A percentile compares a stretch with the other conserved stretches of the same genome.
phyloP scores from a whole-genome alignment of 2,113 vertebrate species.

The Chionomys nivalis region DNA sequence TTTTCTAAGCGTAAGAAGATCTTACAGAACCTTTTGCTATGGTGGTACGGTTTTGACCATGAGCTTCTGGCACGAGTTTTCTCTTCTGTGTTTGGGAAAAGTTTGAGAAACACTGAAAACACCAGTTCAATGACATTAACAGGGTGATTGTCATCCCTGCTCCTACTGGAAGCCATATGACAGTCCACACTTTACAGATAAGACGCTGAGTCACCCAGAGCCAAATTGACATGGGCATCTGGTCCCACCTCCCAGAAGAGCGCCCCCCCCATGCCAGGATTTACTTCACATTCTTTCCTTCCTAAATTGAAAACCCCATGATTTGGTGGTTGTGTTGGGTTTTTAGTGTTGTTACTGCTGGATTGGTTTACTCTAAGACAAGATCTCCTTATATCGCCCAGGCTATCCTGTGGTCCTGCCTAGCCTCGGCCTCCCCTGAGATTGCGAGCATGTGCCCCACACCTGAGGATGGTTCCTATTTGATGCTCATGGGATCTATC shows the following conservation, averaged over 20 bases:
- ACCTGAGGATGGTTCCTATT: not conserved
- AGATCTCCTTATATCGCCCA: not conserved
- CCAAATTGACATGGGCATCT: not conserved
- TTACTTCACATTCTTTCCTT: slow-evolving; percentile 6
- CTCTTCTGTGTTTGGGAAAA: not conserved
- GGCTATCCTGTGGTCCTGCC: not conserved
- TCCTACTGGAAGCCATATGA: not conserved
- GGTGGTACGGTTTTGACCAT: not conserved
- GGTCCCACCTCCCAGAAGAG: not conserved
- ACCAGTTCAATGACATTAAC: not conserved
- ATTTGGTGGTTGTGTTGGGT: not conserved
- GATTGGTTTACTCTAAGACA: not conserved
- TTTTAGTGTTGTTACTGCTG: not conserved
- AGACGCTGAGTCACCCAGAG: not conserved
- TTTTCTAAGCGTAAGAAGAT: not conserved
- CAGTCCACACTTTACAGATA: not conserved
- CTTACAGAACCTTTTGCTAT: not conserved
- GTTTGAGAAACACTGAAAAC: not conserved
- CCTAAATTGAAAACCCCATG: not conserved
- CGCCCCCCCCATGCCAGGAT: not conserved
- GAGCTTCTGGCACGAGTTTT: not conserved
- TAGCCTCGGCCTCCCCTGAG: not conserved
- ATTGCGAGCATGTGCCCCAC: not conserved
- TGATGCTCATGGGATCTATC: not conserved
- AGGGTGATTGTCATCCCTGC: not conserved